phyloP scores from a whole-genome alignment of 1,140 invertebrate species.

The Euborellia annulipes region DNA sequence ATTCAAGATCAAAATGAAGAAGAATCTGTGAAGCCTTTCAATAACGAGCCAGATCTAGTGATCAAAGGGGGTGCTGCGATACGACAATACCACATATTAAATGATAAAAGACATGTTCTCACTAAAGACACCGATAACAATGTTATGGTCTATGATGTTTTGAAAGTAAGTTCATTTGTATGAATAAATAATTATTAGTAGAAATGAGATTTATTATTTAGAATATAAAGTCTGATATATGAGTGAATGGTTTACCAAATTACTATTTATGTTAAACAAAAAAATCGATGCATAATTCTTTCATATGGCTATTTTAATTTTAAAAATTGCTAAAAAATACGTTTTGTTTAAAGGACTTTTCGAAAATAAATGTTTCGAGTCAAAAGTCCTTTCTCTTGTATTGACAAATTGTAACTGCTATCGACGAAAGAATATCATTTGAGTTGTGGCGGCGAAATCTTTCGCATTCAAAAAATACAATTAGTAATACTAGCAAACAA shows the following conservation, averaged over 20 bases:
- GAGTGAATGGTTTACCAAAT: not conserved
- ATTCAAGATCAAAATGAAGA: constrained; percentile 18
- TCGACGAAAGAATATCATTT: no score
- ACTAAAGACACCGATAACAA: constrained; percentile 94
- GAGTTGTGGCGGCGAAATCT: no score
- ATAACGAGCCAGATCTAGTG: constrained; percentile 29
- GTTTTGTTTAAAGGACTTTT: no score
- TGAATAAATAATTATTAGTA: not conserved
- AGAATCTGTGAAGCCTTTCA: constrained; percentile 22
- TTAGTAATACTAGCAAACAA: no score
- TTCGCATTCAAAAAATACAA: no score
- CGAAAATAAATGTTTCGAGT: no score
- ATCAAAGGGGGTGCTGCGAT: constrained; percentile 84
- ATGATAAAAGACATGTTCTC: constrained; percentile 91
- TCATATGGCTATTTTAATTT: constrained; percentile 3
- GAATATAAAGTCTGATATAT: not conserved
- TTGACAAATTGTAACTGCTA: no score
- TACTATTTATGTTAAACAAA: constrained; percentile 2
- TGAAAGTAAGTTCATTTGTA: constrained; percentile 42
- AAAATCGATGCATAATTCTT: constrained; percentile 9
- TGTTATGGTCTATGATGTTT: constrained; percentile 94
- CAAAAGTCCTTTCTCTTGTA: no score
- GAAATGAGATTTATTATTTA: not conserved
- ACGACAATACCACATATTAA: constrained; percentile 78
- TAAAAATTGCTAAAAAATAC: no score